Evolutionary conservation across 2,888 invertebrate genomes (phyloP).

Genomic region (Clusia tigrina): DNA sequence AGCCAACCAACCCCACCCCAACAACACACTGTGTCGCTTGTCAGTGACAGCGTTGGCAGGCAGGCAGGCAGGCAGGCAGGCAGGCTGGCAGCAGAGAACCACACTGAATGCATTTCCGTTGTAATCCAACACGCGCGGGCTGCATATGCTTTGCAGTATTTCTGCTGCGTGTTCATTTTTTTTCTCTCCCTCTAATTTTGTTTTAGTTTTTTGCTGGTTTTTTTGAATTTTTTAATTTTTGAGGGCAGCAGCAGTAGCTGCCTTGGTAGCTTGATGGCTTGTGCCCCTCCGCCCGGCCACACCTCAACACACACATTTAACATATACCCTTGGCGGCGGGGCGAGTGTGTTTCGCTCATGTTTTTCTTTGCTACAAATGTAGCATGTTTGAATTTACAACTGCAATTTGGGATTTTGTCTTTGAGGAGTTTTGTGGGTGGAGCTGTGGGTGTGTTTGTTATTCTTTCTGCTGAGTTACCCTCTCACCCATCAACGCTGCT

Average conservation of each 20-base stretch:
- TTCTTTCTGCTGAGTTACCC: background rate
- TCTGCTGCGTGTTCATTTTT: background rate
- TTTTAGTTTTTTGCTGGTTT: no score
- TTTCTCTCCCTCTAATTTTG: no score
- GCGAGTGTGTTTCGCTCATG: background rate
- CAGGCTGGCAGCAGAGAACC: conserved; percentile 6
- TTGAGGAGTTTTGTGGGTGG: conserved; percentile 1
- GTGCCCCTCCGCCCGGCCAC: no score
- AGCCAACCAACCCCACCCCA: no score
- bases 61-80: no score
- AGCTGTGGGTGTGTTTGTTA: background rate
- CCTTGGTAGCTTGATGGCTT: no score
- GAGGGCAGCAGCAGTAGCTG: no score
- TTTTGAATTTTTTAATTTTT: no score
- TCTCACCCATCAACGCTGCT: background rate
- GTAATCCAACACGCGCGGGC: conserved; percentile 16
- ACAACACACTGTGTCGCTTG: conserved; percentile 28
- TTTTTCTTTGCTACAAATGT: conserved; percentile 2
- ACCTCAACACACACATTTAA: no score
- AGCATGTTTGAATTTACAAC: conserved; percentile 16
- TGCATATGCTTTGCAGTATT: conserved; percentile 5
- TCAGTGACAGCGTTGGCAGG: background rate
- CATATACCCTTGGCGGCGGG: conserved; percentile 1
- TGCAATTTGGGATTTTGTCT: conserved; percentile 22
- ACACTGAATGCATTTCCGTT: conserved; percentile 20